Base-by-base conservation (phyloP, 2,888 invertebrate genomes). In the Scaptomyza polygonia region DNA sequence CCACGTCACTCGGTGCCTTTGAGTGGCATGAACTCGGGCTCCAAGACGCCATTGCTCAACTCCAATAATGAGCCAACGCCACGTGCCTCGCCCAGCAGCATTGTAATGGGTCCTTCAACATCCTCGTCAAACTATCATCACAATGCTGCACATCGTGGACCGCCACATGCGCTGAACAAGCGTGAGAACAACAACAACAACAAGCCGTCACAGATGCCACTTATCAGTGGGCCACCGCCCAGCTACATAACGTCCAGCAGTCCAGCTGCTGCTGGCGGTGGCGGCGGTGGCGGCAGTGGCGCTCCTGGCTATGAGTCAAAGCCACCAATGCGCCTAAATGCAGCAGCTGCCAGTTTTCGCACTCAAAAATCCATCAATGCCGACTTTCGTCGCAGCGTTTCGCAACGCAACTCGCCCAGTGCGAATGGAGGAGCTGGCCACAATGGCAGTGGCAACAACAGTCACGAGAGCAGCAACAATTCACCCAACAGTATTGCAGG, bases 371-470 rank as follows among this genome's bases (percentile, higher is more conserved):
- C 86, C 12, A 86, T 89, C 72, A 82, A 89, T 57, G 90, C 90
- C 59, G 90, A 90, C 64, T 86, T 88, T 32, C 86, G 92, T 3
- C 91, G 90, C 61, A 90, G 89, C 61, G 88, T 86, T 25, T 92
- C 91, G 66, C 92, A 92, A 66, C 90, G 92, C 12, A 92, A 92
- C 61, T 92, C 92, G 57, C 92, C 92, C 16, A 90, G 92, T 73
- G 91, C 92, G 67, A 91, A 91, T 74, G 90, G 79, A 6, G 90
- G 79, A 6, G n/a, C 36, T 7, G 78, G 79, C 49, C 66, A 59
- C 14, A 36, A 36, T 52, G 67, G 68, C 34, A 36, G 34, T 62
- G 63, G 69, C 49, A 72, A 54, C 55, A 62, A 80, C 72, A 89
- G 89, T 69, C 89, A 91, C 61, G 91, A 92, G 73, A 92, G 91